Evolutionary conservation across 2,113 vertebrate genomes (phyloP).

Genomic region (Merops nubicus): DNA sequence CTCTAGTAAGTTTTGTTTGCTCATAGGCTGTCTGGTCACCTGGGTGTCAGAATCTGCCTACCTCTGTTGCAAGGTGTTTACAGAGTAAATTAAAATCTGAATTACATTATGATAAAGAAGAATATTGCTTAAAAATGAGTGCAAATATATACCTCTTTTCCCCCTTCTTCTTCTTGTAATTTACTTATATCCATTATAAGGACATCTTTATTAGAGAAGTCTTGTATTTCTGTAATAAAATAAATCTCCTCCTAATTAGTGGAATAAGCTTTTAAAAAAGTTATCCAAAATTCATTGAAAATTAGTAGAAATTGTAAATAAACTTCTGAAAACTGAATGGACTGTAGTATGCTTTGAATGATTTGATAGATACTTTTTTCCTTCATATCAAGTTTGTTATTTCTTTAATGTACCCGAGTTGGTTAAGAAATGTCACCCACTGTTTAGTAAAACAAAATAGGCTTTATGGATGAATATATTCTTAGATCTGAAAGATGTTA

Average conservation of each 20-base stretch:
- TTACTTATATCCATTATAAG: neutral
- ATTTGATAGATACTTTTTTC: neutral
- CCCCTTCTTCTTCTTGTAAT: neutral
- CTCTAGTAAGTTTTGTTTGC: neutral
- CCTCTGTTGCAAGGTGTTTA: neutral
- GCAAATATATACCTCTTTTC: rapidly evolving
- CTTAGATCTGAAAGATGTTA: neutral
- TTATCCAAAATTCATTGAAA: neutral
- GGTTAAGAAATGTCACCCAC: neutral
- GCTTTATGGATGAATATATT: neutral
- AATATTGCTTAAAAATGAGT: neutral
- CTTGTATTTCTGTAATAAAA: neutral
- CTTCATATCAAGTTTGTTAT: neutral
- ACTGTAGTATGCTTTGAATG: neutral
- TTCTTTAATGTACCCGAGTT: neutral
- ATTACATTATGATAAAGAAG: neutral
- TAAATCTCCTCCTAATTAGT: neutral
- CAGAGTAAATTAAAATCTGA: neutral
- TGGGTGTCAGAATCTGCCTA: neutral
- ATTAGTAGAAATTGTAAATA: neutral
- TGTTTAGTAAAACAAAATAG: neutral
- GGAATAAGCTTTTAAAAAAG: neutral
- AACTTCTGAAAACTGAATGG: neutral
- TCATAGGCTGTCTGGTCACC: neutral
- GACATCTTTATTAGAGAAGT: neutral